Evolutionary conservation across 2,888 invertebrate species (phyloP).

Genomic region (Zygogramma bicolorata): DNA sequence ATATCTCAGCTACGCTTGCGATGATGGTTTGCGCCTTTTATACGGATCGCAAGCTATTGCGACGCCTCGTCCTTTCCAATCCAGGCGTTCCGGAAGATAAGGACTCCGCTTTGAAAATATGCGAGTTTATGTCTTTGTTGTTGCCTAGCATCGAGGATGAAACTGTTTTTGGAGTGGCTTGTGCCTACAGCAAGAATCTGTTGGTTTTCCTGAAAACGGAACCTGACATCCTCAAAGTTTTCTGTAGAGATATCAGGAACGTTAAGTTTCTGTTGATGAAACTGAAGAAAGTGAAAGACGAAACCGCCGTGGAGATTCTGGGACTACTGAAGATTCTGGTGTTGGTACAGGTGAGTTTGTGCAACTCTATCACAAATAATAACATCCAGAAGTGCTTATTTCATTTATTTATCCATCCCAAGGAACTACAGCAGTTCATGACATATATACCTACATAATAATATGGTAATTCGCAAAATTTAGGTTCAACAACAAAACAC

Average conservation of each 20-base stretch:
- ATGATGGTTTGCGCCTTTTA: conserved; percentile 29
- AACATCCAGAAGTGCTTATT: too few species aligned
- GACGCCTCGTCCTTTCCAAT: conserved; percentile 32
- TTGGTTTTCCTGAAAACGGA: conserved; percentile 29
- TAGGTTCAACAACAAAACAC: too few species aligned
- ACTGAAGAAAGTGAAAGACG: conserved; percentile 31
- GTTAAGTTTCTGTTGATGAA: conserved; percentile 35
- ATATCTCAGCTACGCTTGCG: conserved; percentile 33
- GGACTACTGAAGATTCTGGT: conserved; percentile 39
- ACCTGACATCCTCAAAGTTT: conserved; percentile 22
- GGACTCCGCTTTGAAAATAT: conserved; percentile 26
- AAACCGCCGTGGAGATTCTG: conserved; percentile 32
- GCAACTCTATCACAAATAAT: not conserved
- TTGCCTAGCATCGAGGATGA: conserved; percentile 34
- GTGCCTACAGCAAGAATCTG: conserved; percentile 36
- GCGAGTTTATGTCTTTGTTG: conserved; percentile 37
- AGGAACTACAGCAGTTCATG: too few species aligned
- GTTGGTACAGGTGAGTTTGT: conserved; percentile 38
- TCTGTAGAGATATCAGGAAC: conserved; percentile 34
- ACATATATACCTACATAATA: too few species aligned
- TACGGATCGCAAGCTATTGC: conserved; percentile 19
- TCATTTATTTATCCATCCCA: too few species aligned
- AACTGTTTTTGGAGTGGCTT: conserved; percentile 32
- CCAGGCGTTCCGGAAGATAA: conserved; percentile 42
- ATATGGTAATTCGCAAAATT: too few species aligned